Conservation (phyloP, 2,113 vertebrate species). For the Channa argus region DNA sequence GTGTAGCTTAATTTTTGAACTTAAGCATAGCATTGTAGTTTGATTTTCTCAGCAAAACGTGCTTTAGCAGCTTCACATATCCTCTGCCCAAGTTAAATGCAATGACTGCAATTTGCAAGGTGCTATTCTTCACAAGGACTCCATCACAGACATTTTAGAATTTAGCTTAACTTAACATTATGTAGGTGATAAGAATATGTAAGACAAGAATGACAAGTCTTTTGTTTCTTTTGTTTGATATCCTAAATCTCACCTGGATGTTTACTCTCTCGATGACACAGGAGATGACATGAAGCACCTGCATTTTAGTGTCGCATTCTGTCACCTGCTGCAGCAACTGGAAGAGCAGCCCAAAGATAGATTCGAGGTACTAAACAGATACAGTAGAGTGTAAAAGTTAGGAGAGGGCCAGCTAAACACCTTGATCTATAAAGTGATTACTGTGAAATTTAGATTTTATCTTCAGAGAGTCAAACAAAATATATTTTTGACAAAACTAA, state of each 20-base stretch:
- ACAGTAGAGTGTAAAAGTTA: not conserved
- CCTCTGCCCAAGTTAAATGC: not conserved
- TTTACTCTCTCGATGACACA: constrained; percentile 97
- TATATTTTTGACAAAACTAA: not conserved
- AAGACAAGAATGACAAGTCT: no score
- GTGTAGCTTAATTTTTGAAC: no score
- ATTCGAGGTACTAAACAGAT: constrained; percentile 91
- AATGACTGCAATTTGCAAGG: constrained; percentile 13
- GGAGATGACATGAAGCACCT: constrained; percentile 96
- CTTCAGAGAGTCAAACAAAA: not conserved
- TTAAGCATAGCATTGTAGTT: not conserved
- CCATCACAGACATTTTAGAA: constrained; percentile 1
- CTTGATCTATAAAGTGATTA: not conserved
- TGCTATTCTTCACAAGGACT: constrained; percentile 13
- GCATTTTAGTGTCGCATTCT: constrained; percentile 99
- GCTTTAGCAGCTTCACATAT: constrained; percentile 13
- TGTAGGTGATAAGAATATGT: no score
- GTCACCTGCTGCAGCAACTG: constrained; percentile 96
- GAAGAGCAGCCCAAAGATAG: constrained; percentile 94
- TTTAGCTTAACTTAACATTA: not conserved
- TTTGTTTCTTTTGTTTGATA: not conserved
- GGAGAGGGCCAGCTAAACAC: not conserved
- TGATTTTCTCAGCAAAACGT: constrained; percentile 29
- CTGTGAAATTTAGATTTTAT: not conserved
- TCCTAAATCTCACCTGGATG: constrained; percentile 87